phyloP scores from a whole-genome alignment of 35 echinoderm and acorn worm genomes.

The Ptychodera flava region DNA sequence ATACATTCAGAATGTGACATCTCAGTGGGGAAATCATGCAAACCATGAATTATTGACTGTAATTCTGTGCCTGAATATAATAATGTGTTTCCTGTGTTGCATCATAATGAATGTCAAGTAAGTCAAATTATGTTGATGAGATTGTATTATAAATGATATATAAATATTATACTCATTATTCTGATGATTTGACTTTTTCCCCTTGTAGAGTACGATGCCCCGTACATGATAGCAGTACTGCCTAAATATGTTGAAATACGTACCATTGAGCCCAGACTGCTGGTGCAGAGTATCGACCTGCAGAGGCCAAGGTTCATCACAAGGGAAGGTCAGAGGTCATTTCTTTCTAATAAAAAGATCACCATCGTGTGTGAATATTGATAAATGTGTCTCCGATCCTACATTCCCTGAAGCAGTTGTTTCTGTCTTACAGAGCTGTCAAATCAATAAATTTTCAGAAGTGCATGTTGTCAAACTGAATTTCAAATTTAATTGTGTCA shows the following conservation, averaged over 20 bases:
- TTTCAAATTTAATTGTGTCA: too few species aligned
- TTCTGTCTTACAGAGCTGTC: not conserved
- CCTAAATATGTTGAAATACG: conserved; percentile 97
- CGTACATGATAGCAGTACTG: conserved; percentile 91
- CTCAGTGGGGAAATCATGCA: not conserved
- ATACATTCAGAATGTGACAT: not conserved
- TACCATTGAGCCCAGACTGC: conserved; percentile 82
- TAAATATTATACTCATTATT: not conserved
- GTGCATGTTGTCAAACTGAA: not conserved
- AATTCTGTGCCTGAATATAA: not conserved
- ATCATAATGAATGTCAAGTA: not conserved
- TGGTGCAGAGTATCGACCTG: conserved; percentile 92
- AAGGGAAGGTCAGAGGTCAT: conserved; percentile 60
- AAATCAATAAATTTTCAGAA: not conserved
- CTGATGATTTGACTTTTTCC: conserved; percentile 3
- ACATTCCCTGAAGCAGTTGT: not conserved
- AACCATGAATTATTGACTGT: not conserved
- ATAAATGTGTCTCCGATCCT: too few species aligned
- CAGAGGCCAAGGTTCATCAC: conserved; percentile 81
- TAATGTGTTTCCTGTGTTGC: not conserved
- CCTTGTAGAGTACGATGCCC: conserved; percentile 80
- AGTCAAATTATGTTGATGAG: not conserved
- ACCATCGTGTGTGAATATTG: too few species aligned
- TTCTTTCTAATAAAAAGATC: too few species aligned
- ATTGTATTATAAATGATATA: not conserved